Evolutionary conservation across 2,113 vertebrate species (phyloP), one percentile per base, ranked within the genome.

Genomic region (Butorides virescens): DNA sequence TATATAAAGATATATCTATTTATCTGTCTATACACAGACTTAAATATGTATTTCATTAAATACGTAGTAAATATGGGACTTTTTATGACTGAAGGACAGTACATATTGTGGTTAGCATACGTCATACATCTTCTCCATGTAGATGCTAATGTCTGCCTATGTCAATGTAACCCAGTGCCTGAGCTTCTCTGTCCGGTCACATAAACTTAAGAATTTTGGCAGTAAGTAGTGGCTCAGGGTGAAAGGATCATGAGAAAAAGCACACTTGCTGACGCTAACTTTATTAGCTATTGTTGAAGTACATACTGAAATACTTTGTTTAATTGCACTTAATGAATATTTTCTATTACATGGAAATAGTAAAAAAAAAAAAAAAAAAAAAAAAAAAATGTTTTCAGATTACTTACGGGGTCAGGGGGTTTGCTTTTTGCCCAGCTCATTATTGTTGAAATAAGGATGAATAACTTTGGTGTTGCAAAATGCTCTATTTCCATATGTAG

Each of bases 351-450:
- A 87, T 65, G 7, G 16, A 63, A 85, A 63, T 18, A 58, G 13
- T 34, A 6, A 32, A 7, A 77, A 10, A 8, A 81, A 88, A 77
- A 44, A 5, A 27, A 10, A n/a, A n/a, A n/a, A n/a, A n/a, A n/a
- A 46, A 22, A 22, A 42, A 77, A 44, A 5, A 27, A 10, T 7
- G 15, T 11, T 93, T 70, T 42, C 7, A 6, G 17, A 49, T 62
- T 73, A 98, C 99, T 98, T 96, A 99, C 99, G 18, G 98, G 97
- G 85, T 98, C 98, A 11, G 96, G 34, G 3, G 97, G 94, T 92
- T 98, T 99, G 93, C 98, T 99, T 70, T 97, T 97, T 1, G 98
- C 98, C 99, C 99, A 99, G 5, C 98, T 99, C 99, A 99, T 99
- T 96, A 99, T 95, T 4, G 99, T 99, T 86, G 99, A 99, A 73